A percentile compares a stretch with the other conserved stretches of the same genome.
phyloP scores from a whole-genome alignment of 37 sponge, comb jelly and placozoan species.

The Lycopodina hypogea region DNA sequence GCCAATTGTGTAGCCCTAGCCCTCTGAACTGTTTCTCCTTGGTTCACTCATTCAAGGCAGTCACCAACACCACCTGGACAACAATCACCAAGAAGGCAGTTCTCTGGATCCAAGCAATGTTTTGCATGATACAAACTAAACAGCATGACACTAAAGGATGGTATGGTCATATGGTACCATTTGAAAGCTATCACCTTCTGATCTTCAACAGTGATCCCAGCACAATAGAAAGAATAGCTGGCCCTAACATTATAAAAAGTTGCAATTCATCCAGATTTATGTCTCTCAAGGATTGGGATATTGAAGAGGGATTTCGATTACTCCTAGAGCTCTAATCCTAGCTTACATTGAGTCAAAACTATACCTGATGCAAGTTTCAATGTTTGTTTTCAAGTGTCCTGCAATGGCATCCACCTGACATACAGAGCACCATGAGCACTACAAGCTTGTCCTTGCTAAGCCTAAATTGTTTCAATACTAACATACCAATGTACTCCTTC shows the following conservation, averaged over 20 bases:
- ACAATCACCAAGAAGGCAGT: conserved; percentile 88
- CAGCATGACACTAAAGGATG: not conserved
- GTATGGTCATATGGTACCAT: not conserved
- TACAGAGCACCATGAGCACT: conserved; percentile 23
- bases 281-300: conserved; percentile 69
- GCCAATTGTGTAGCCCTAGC: conserved; percentile 47
- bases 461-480: not conserved
- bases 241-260: conserved; percentile 66
- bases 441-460: conserved; percentile 12
- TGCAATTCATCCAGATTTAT: conserved; percentile 77
- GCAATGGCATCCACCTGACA: not conserved
- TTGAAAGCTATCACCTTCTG: conserved; percentile 19
- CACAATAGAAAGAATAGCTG: conserved; percentile 61
- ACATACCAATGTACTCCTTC: too few species aligned
- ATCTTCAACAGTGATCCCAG: conserved; percentile 78
- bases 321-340: conserved; percentile 56
- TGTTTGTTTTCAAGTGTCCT: conserved; percentile 4
- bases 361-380: not conserved
- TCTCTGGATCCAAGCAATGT: conserved; percentile 90
- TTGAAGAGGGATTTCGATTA: conserved; percentile 60
- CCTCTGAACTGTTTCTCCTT: conserved; percentile 91
- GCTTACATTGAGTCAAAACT: not conserved
- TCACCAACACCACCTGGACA: conserved; percentile 82
- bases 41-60: conserved; percentile 91
- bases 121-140: not conserved